Conservation (phyloP, 1,140 invertebrate genomes). For the Thaumatotibia leucotreta region DNA sequence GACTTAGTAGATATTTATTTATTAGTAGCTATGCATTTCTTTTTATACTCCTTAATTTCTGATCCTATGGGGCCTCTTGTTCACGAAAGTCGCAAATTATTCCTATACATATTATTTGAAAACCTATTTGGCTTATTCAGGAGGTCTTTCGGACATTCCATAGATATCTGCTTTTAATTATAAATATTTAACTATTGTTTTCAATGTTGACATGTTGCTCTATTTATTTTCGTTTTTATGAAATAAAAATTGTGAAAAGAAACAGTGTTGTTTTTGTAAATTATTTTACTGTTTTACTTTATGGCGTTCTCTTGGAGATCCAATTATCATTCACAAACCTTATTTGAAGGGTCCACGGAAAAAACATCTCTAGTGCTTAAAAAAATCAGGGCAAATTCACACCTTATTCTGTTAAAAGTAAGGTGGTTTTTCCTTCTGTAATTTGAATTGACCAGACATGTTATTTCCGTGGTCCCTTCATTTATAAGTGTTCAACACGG, state of each 20-base stretch:
- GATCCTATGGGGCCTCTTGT: background rate
- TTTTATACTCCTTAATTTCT: background rate
- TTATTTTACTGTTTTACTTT: too few species aligned
- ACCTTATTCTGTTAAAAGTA: too few species aligned
- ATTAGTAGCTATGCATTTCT: background rate
- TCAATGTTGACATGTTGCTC: constrained; percentile 28
- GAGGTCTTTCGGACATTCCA: constrained; percentile 5
- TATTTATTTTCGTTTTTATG: constrained; percentile 37
- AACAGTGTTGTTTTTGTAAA: background rate
- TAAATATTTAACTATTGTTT: constrained; percentile 19
- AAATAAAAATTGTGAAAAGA: constrained; percentile 24
- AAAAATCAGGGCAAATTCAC: too few species aligned
- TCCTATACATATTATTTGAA: background rate
- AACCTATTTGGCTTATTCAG: background rate
- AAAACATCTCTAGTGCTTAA: too few species aligned
- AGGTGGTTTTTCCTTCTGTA: too few species aligned
- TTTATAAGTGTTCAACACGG: too few species aligned
- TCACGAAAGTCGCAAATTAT: background rate
- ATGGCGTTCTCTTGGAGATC: too few species aligned
- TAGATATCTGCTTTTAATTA: background rate
- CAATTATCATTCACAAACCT: too few species aligned
- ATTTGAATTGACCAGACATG: too few species aligned
- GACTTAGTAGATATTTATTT: background rate
- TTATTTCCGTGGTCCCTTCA: too few species aligned
- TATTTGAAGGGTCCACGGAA: too few species aligned